Conservation (phyloP, 2,113 vertebrate genomes). For the Albula goreensis region DNA sequence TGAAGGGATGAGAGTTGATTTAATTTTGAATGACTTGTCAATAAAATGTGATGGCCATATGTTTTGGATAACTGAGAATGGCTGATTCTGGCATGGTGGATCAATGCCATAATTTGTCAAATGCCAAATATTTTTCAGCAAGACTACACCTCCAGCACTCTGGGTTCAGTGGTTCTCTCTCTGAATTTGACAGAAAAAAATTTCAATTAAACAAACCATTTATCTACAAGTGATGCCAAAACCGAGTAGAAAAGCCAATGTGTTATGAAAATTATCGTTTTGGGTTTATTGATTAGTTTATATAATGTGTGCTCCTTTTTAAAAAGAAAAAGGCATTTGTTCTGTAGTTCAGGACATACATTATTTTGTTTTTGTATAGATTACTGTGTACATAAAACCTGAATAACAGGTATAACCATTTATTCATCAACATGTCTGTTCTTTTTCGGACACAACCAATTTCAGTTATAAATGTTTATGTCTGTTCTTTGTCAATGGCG, state of each 20-base stretch:
- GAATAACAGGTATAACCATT: not conserved
- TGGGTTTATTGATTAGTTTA: not conserved
- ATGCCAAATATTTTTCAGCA: not conserved
- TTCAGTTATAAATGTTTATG: not conserved
- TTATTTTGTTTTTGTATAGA: not conserved
- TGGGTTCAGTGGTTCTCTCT: not conserved
- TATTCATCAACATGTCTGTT: not conserved
- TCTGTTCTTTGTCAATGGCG: constrained; percentile 36
- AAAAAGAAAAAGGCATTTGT: not conserved
- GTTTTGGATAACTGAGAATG: too few species aligned
- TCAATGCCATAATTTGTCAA: too few species aligned
- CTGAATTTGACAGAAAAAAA: not conserved
- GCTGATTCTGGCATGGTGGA: too few species aligned
- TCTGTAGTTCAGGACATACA: not conserved
- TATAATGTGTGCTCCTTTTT: not conserved
- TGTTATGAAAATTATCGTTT: not conserved
- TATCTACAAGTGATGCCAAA: not conserved
- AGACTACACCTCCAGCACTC: too few species aligned
- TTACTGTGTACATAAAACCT: not conserved
- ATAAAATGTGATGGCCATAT: not conserved
- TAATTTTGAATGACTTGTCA: not conserved
- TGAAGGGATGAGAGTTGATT: not conserved
- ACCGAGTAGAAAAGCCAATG: not conserved
- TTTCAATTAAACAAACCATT: too few species aligned
- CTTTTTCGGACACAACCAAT: not conserved